Base-by-base conservation (phyloP, 2,113 vertebrate species). In the Dolichallabes microphthalmus region DNA sequence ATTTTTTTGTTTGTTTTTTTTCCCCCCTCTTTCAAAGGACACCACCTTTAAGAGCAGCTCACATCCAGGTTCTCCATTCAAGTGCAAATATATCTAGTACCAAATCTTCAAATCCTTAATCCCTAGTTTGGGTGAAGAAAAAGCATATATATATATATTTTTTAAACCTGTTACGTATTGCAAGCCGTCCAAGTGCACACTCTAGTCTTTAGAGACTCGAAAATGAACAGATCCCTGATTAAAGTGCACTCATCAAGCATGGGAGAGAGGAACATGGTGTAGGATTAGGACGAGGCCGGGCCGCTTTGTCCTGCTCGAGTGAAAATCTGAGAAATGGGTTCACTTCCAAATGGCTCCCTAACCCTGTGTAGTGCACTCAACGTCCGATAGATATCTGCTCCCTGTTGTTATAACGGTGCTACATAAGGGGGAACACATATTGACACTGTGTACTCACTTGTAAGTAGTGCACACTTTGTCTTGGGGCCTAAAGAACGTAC, bases 151-250 rank as follows among this genome's bases (percentile, higher is more conserved):
- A n/a, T n/a, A n/a, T n/a, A n/a, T n/a, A n/a, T n/a, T n/a, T n/a
- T n/a, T n/a, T n/a, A n/a, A n/a, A 73, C 83, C 53, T 68, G 64
- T 76, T 58, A 83, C 76, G 77, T 87, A 87, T 78, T 86, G 88
- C 86, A 80, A 87, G 85, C 81, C 35, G 27, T 57, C 82, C 74
- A 82, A 88, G 89, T 87, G 86, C 91, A 93, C 90, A 45, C 64
- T 84, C 90, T 45, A 45, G 88, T 90, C 86, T 91, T 89, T 60
- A 82, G 84, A 78, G 76, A 90, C 88, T 90, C 83, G 84, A 91
- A 91, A 76, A 75, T 87, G 88, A 89, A 86, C 90, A 89, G 91
- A 86, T 93, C 93, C 93, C 93, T 94, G 93, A 94, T 92, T 94
- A 91, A 93, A 93, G 93, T 94, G 92, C 92, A 92, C 91, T 88